Conservation (phyloP, 2,797 vertebrate genomes). For the Sphenodon punctatus region DNA sequence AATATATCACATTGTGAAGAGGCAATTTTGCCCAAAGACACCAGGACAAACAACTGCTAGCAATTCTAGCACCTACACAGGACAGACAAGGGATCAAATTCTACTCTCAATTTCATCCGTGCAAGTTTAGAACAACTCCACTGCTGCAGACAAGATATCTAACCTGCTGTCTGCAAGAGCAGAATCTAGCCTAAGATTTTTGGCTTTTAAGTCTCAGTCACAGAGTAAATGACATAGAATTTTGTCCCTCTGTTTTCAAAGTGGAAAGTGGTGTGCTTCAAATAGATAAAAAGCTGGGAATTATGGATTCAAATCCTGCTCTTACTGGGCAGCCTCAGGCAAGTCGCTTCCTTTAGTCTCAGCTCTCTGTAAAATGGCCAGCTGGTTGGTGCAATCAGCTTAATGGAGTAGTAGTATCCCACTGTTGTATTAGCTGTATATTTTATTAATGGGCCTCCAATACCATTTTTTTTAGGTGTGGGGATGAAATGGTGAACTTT, state of each 20-base stretch:
- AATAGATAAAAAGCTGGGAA: too few species aligned
- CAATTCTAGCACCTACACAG: not conserved
- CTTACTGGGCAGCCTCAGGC: too few species aligned
- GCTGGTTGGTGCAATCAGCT: too few species aligned
- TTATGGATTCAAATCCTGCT: too few species aligned
- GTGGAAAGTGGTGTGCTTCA: too few species aligned
- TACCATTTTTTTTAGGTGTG: too few species aligned
- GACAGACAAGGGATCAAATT: not conserved
- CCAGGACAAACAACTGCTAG: not conserved
- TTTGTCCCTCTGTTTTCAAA: not conserved
- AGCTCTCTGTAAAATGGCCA: too few species aligned
- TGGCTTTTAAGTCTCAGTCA: not conserved
- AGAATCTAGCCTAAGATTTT: not conserved
- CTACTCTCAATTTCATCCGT: not conserved
- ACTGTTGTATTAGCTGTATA: too few species aligned
- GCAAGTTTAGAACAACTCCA: not conserved
- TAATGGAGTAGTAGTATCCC: too few species aligned
- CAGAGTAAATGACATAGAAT: not conserved
- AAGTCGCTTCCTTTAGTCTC: too few species aligned
- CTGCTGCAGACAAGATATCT: not conserved
- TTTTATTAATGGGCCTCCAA: too few species aligned
- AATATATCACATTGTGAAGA: rapidly evolving
- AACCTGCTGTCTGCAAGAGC: not conserved
- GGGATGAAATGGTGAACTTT: too few species aligned
- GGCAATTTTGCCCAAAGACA: not conserved